Conservation (phyloP, 1,140 invertebrate species). For the Zaprionus nigranus region DNA sequence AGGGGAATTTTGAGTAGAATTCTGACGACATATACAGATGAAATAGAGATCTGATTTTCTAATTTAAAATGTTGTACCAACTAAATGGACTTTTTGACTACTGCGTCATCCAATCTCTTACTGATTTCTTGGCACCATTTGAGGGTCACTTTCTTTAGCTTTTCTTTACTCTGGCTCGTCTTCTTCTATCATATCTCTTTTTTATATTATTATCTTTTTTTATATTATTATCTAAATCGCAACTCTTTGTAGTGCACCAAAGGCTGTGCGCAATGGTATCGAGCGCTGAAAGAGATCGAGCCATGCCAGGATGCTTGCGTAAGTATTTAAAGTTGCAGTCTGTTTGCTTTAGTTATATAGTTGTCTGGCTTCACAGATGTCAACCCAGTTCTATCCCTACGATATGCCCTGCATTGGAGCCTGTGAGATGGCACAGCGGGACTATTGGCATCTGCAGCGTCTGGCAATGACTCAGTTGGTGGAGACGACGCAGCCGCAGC, state of each 20-base stretch:
- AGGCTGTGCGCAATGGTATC: constrained; percentile 89
- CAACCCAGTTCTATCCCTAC: constrained; percentile 90
- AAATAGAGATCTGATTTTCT: too few relatives aligned
- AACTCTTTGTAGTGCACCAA: constrained; percentile 86
- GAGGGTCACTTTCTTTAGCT: neutral
- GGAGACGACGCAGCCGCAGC: constrained; percentile 57
- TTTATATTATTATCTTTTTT: too few relatives aligned
- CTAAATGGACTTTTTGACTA: too few relatives aligned
- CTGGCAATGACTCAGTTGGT: constrained; percentile 59
- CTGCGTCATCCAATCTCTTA: neutral
- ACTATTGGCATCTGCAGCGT: constrained; percentile 74
- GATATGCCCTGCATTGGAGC: constrained; percentile 88
- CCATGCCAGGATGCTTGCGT: constrained; percentile 89
- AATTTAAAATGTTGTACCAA: too few relatives aligned
- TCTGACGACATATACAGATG: neutral
- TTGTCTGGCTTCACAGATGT: constrained; percentile 86
- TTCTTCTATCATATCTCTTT: too few relatives aligned
- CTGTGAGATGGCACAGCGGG: constrained; percentile 69
- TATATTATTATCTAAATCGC: too few relatives aligned
- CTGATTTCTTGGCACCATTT: neutral
- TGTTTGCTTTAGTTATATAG: neutral
- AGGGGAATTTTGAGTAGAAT: neutral
- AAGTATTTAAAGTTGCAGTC: constrained; percentile 85
- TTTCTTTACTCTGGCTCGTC: too few relatives aligned
- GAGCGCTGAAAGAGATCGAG: constrained; percentile 86